Percentiles rank a stretch among this genome's conserved stretches.
These are phyloP conservation scores for Vireo altiloquus DNA, from an alignment of 2,113 vertebrate genomes.

Conservation along the genomic window DNA sequence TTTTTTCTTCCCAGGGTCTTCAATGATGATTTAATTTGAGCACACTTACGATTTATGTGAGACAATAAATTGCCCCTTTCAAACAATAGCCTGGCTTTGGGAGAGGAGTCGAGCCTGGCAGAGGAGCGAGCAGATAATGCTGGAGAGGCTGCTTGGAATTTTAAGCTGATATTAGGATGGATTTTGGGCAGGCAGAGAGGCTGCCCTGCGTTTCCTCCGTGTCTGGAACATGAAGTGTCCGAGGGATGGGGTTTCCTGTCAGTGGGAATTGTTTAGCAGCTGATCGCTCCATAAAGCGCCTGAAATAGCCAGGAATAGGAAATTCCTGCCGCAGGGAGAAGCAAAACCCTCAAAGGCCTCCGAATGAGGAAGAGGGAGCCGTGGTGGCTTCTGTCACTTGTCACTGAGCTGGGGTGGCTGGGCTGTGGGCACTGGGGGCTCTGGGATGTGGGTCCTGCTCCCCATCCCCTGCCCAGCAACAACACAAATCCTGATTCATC, in stretches of 20 bases:
- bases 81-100: background rate
- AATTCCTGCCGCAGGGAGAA: background rate
- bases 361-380: background rate
- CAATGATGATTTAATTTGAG: background rate
- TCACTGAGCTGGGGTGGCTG: background rate
- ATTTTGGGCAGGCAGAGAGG: background rate
- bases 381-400: background rate
- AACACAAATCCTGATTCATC: background rate
- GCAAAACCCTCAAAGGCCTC: background rate
- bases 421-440: background rate
- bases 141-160: background rate
- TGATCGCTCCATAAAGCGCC: background rate
- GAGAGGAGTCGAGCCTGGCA: background rate
- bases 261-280: background rate
- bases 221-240: background rate
- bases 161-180: background rate
- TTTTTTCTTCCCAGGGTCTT: background rate
- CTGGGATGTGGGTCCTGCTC: background rate
- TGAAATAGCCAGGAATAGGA: conserved; percentile 1
- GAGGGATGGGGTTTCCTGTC: background rate
- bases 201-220: background rate
- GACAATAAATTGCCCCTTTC: background rate
- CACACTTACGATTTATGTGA: background rate
- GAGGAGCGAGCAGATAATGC: background rate
- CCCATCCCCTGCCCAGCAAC: background rate